Evolutionary conservation across 1,140 invertebrate species (phyloP).

Genomic region (Trachelipus rathkii): DNA sequence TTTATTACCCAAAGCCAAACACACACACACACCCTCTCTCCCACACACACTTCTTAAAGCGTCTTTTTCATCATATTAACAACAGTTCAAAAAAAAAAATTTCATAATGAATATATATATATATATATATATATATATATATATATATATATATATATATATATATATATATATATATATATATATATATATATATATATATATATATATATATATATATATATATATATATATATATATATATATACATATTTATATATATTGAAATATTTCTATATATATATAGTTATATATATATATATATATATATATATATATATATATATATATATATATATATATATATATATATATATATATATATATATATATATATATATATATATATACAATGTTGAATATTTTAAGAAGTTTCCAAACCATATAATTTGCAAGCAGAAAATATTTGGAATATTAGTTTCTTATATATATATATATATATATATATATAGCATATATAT

Average conservation of each 20-base stretch:
- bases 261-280: no score
- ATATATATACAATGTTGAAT: no score
- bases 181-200: neutral
- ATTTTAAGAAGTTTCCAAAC: neutral
- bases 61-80: neutral
- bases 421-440: neutral
- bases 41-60: neutral
- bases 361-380: constrained; percentile 22
- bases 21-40: constrained; percentile 14
- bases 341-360: constrained; percentile 21
- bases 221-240: constrained; percentile 19
- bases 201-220: constrained; percentile 19
- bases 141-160: constrained; percentile 25
- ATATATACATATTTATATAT: constrained; percentile 8
- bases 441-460: neutral
- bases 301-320: constrained; percentile 17
- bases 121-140: neutral
- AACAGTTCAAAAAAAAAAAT: neutral
- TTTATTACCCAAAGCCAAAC: neutral
- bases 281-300: constrained; percentile 18
- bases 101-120: no score
- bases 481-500: no score
- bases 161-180: constrained; percentile 7
- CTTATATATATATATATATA: neutral
- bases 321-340: constrained; percentile 1